Evolutionary conservation across 35 echinoderm and acorn worm species (phyloP).

Genomic region (Heliocidaris erythrogramma): DNA sequence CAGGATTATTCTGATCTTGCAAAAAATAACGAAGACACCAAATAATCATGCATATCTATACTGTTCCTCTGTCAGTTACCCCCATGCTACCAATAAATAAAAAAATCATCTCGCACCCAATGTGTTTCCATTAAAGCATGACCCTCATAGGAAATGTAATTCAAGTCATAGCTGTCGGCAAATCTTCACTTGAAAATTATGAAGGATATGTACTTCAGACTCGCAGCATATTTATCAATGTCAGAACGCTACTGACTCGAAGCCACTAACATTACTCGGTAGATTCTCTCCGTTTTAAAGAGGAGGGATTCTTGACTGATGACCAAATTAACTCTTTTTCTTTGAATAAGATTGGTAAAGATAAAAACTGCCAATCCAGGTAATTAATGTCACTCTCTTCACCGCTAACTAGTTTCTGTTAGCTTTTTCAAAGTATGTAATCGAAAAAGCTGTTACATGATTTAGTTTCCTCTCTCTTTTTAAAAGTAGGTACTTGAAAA

Average conservation of each 20-base stretch:
- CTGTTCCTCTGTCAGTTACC: not conserved
- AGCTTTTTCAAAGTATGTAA: no score
- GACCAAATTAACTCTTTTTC: not conserved
- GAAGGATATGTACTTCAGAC: conserved; percentile 3
- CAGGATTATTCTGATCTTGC: not conserved
- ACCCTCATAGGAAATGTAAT: not conserved
- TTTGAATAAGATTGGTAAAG: not conserved
- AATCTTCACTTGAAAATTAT: not conserved
- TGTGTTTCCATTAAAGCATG: not conserved
- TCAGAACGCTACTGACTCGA: not conserved
- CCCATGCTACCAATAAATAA: not conserved
- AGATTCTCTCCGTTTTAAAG: not conserved
- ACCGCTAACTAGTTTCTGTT: no score
- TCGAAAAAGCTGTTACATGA: no score
- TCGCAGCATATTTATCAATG: not conserved
- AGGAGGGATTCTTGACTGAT: not conserved
- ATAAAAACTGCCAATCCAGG: not conserved
- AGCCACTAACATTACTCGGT: not conserved
- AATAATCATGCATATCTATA: not conserved
- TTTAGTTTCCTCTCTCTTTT: no score
- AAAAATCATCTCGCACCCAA: not conserved
- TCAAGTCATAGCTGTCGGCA: not conserved
- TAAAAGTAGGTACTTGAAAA: no score
- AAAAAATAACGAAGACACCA: not conserved
- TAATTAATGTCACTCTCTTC: not conserved